Conservation (phyloP, 1,140 invertebrate genomes). For the Scaptomyza hsui region DNA sequence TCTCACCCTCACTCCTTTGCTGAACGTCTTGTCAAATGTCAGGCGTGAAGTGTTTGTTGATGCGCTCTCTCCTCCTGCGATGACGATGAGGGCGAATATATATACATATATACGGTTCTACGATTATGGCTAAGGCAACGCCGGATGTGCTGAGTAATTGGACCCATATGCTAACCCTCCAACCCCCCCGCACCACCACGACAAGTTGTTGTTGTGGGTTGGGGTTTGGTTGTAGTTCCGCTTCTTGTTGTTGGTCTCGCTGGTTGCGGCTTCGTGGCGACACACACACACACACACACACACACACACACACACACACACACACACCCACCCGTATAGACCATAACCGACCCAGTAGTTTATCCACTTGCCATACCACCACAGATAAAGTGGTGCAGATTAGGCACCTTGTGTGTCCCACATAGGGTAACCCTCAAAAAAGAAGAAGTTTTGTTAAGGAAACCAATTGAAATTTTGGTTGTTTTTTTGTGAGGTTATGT, state of each 20-base stretch:
- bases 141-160: constrained; percentile 80
- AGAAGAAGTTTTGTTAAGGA: background rate
- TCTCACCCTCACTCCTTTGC: background rate
- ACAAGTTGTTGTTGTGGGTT: background rate
- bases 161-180: constrained; percentile 67
- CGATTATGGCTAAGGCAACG: constrained; percentile 29
- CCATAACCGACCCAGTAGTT: background rate
- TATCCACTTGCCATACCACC: constrained; percentile 5
- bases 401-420: constrained; percentile 14
- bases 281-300: constrained; percentile 1
- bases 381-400: constrained; percentile 1
- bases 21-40: constrained; percentile 75
- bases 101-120: background rate
- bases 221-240: background rate
- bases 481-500: background rate
- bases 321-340: background rate
- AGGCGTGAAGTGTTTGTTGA: constrained; percentile 82
- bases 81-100: constrained; percentile 17
- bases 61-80: constrained; percentile 50
- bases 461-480: background rate
- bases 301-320: background rate
- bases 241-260: background rate
- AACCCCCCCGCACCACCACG: background rate
- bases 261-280: constrained; percentile 19
- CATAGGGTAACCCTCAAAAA: background rate